Evolutionary conservation across 2,113 vertebrate species (phyloP), one percentile per base, ranked within the genome.

Genomic region (Callospermophilus lateralis): DNA sequence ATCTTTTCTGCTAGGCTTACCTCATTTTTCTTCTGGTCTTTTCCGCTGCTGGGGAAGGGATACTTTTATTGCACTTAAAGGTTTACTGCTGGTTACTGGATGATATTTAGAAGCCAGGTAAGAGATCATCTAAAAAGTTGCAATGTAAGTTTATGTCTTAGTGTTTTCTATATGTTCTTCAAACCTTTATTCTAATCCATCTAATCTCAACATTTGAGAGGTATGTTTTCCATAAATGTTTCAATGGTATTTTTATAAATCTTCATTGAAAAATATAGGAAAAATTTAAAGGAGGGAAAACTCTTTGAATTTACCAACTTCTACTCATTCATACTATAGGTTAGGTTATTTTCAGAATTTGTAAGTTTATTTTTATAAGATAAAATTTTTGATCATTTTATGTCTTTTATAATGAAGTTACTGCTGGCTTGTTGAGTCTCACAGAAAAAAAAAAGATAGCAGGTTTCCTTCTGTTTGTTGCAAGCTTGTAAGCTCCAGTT

Each of bases 11-110:
- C 89, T 94, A 99, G 99, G 99, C 96, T 99, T 99, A 85, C 99
- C 99, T 97, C 99, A 99, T 97, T 99, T 99, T 98, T 99, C 99
- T 32, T 98, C 99, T 65, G 99, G 99, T 55, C 99, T 99, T 97
- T 99, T 99, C 98, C 99, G 99, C 39, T 99, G 99, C 11, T 99
- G 99, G 99, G 99, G 99, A 95, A 98, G 99, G 94, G 99, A 99
- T 96, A 99, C 99, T 4, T 99, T 99, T 90, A 99, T 99, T 93
- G 99, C 99, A 32, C 98, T 99, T 90, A 98, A 99, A 97, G 99
- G 99, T 30, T 98, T 99, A 2, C 97, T 99, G 98, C 98, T 99
- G 73, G 94, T 99, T 86, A 99, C 99, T 2, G 99, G 99, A 34
- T 98, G 99, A 92, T 98, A 99, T 92, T 37, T 98, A 22, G 99